These are phyloP conservation scores for Lepidurus packardi DNA, from an alignment of 1,140 invertebrate species.

Conservation along the genomic window DNA sequence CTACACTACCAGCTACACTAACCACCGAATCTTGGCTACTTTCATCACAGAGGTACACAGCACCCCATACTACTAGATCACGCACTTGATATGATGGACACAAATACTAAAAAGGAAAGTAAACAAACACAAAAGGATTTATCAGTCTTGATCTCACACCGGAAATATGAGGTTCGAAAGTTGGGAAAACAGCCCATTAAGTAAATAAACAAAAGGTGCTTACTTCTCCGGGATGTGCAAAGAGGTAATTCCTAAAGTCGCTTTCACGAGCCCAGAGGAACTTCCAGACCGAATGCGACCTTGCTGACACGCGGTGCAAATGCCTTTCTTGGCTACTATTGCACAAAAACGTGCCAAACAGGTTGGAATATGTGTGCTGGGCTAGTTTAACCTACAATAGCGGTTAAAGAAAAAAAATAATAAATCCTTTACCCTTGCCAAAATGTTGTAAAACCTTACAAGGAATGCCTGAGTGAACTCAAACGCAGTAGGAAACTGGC, in stretches of 20 bases:
- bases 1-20: slow-evolving; percentile 35
- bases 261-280: slow-evolving; percentile 60
- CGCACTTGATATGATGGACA: slow-evolving; percentile 78
- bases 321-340: slow-evolving; percentile 75
- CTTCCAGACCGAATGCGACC: slow-evolving; percentile 81
- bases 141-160: not conserved
- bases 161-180: too few species aligned
- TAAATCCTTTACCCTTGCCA: not conserved
- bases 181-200: slow-evolving; percentile 19
- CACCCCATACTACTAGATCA: slow-evolving; percentile 74
- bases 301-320: slow-evolving; percentile 58
- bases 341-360: slow-evolving; percentile 95
- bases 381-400: slow-evolving; percentile 79
- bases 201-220: not conserved
- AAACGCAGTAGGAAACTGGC: slow-evolving; percentile 87
- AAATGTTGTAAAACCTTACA: slow-evolving; percentile 52
- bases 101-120: slow-evolving; percentile 58
- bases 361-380: slow-evolving; percentile 88
- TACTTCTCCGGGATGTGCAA: slow-evolving; percentile 50
- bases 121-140: slow-evolving; percentile 27
- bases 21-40: slow-evolving; percentile 33
- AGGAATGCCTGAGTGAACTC: slow-evolving; percentile 90
- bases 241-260: slow-evolving; percentile 81
- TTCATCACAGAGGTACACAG: slow-evolving; percentile 64
- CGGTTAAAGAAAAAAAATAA: slow-evolving; percentile 34